These are phyloP conservation scores for Drosophila lacteicornis DNA, from an alignment of 1,140 invertebrate species.

Conservation along the genomic window DNA sequence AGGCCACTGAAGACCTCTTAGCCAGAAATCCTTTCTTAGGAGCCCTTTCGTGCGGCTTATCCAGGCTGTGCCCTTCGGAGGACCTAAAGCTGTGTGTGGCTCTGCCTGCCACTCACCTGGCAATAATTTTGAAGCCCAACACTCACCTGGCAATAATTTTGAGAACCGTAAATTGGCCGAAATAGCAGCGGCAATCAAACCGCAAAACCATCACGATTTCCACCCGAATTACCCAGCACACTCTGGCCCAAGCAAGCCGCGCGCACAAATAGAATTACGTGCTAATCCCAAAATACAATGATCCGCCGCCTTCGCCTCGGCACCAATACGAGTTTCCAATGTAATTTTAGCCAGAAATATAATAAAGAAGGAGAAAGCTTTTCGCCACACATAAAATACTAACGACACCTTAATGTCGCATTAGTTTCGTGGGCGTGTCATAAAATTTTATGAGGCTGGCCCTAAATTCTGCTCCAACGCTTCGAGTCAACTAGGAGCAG, in stretches of 20 bases:
- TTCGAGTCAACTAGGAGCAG: conserved; percentile 13
- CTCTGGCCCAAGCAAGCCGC: not conserved
- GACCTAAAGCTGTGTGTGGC: not conserved
- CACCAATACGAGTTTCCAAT: conserved; percentile 17
- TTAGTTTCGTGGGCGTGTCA: conserved; percentile 65
- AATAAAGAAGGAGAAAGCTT: conserved; percentile 57
- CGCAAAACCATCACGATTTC: conserved; percentile 44
- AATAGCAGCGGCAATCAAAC: conserved; percentile 30
- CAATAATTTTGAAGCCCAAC: conserved; percentile 9
- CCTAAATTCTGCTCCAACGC: conserved; percentile 17
- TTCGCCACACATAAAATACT: conserved; percentile 53
- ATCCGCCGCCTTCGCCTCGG: conserved; percentile 17
- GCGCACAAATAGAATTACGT: conserved; percentile 56
- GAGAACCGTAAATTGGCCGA: conserved; percentile 12
- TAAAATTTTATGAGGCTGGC: conserved; percentile 56
- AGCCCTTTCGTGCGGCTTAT: not conserved
- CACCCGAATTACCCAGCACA: conserved; percentile 12
- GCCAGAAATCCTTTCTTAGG: too few relatives aligned
- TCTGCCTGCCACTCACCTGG: not conserved
- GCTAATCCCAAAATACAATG: conserved; percentile 64
- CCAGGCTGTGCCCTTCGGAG: not conserved
- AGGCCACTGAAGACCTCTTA: not conserved
- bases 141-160: conserved; percentile 17
- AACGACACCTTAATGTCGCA: conserved; percentile 71
- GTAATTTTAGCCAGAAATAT: conserved; percentile 43